Percentiles rank a stretch among this genome's conserved stretches.
Evolutionary conservation across 2,888 invertebrate genomes (phyloP).

Genomic region (Eueremaeus valkanovi): DNA sequence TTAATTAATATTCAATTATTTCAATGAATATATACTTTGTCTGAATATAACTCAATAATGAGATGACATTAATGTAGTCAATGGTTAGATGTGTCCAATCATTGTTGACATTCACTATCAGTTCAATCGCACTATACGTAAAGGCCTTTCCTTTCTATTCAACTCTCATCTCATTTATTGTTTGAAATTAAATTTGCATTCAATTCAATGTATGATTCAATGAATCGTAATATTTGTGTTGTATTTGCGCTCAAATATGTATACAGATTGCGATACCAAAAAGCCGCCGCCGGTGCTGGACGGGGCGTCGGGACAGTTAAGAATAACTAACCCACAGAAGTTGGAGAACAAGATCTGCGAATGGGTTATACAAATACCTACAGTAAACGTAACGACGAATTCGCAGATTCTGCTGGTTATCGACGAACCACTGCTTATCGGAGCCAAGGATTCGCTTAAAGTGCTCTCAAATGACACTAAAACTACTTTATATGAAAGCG

Average conservation of each 20-base stretch:
- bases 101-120: not conserved
- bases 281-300: not conserved
- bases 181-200: not conserved
- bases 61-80: not conserved
- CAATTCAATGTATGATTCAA: not conserved
- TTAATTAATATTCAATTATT: not conserved
- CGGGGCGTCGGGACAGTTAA: not conserved
- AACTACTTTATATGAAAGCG: not conserved
- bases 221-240: too few species aligned
- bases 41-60: not conserved
- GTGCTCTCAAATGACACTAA: not conserved
- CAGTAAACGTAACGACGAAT: not conserved
- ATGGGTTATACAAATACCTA: constrained; percentile 22
- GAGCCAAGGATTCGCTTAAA: not conserved
- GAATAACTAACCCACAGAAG: not conserved
- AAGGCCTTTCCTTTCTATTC: not conserved
- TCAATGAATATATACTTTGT: not conserved
- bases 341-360: not conserved
- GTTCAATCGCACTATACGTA: not conserved
- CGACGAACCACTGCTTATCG: not conserved
- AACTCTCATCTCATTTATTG: not conserved
- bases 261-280: not conserved
- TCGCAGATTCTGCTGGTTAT: not conserved
- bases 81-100: too few species aligned
- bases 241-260: too few species aligned